Evolutionary conservation across 2,888 invertebrate genomes (phyloP).

Genomic region (Meloe dianella): DNA sequence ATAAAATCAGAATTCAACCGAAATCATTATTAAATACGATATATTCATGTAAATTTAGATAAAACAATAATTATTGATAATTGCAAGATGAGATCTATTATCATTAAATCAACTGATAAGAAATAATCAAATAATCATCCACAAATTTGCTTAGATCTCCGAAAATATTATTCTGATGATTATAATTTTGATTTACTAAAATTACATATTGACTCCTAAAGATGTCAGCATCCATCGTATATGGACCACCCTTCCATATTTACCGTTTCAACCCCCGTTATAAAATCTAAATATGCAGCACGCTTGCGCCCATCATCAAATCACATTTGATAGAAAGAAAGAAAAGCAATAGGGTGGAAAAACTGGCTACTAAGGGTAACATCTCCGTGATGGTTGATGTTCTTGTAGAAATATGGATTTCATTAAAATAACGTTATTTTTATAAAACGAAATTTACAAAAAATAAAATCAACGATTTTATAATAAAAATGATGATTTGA

Average conservation of each 20-base stretch:
- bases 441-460: too few relatives aligned
- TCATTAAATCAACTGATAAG: not conserved
- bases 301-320: slow-evolving; percentile 44
- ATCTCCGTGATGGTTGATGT: not conserved
- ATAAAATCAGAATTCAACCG: not conserved
- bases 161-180: not conserved
- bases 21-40: not conserved
- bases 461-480: not conserved
- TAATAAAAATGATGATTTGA: not conserved
- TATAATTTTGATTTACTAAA: not conserved
- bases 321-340: slow-evolving; percentile 47
- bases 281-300: slow-evolving; percentile 28
- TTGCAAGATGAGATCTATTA: not conserved
- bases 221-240: slow-evolving; percentile 46
- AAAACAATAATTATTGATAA: not conserved
- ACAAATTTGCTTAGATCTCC: not conserved
- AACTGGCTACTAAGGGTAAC: not conserved
- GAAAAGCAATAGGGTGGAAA: not conserved
- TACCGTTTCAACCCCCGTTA: not conserved
- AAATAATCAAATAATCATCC: not conserved
- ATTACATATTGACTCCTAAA: slow-evolving; percentile 45
- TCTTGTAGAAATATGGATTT: not conserved
- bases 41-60: not conserved
- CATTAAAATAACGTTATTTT: not conserved
- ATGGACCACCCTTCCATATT: slow-evolving; percentile 20